phyloP scores from a whole-genome alignment of 1,140 invertebrate genomes.

The Sipha flava region DNA sequence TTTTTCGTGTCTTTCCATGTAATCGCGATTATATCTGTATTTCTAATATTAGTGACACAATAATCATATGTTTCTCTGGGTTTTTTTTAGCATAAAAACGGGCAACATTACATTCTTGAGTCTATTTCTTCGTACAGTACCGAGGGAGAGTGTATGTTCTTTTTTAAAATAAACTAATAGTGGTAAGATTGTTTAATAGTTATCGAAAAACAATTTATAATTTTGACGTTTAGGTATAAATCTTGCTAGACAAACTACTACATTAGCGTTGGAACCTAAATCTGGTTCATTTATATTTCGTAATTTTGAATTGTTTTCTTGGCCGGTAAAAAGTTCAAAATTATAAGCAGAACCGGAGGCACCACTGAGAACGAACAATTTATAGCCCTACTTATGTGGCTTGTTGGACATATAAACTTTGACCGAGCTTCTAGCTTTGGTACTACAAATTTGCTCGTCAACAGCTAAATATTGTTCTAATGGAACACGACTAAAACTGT shows the following conservation, averaged over 20 bases:
- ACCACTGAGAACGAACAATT: conserved; percentile 39
- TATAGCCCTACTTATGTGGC: conserved; percentile 35
- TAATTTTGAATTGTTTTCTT: neutral
- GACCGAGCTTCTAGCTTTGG: conserved; percentile 33
- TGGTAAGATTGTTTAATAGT: neutral
- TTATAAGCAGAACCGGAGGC: conserved; percentile 43
- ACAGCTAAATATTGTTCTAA: conserved; percentile 16
- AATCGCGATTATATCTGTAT: neutral
- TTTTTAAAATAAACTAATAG: neutral
- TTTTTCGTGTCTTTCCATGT: neutral
- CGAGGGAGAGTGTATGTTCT: neutral
- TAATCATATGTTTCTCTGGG: neutral
- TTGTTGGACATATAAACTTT: conserved; percentile 33
- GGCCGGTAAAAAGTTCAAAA: conserved; percentile 41
- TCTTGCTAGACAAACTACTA: neutral
- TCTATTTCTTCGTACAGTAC: neutral
- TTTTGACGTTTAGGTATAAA: neutral
- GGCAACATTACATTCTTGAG: neutral
- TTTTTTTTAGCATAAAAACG: neutral
- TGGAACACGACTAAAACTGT: conserved; percentile 1
- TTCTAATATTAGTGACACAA: neutral
- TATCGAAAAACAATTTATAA: neutral
- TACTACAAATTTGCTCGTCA: neutral
- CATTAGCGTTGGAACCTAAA: neutral
- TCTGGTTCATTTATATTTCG: neutral